Evolutionary conservation across 2,113 vertebrate species (phyloP), one percentile per base, ranked within the genome.

Genomic region (Raja brachyura): DNA sequence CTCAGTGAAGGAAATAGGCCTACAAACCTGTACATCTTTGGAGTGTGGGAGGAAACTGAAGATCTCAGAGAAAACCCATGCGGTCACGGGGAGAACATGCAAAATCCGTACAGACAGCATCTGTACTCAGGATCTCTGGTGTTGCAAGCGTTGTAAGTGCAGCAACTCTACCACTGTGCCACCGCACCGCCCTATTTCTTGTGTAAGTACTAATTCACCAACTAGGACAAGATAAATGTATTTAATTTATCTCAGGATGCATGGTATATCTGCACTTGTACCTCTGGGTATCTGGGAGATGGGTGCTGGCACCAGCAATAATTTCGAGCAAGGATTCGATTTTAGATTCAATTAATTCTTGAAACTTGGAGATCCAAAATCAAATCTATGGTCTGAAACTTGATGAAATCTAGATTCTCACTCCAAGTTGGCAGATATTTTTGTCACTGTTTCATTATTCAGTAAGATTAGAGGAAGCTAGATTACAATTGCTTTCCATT

Each of bases 261-360:
- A 31, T 6, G 83, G 70, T 73, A 20, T 73, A 73, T 73, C 18
- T 31, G 28, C 7, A 22, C 54, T 13, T 28, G 28, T 83, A 28
- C 22, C 22, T 59, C 56, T 66, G 5, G 20, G 8, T 63, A 61
- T 88, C 83, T 63, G 59, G 83, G n/a, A 63, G 59, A 66, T 86
- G 28, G 61, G 14, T 31, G 59, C 63, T 88, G 59, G 11, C 59
- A 66, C 13, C 7, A n/a, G 59, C 13, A 5, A 66, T n/a, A 61
- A 66, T 31, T 88, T 33, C n/a, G n/a, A n/a, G n/a, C n/a, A n/a
- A n/a, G 25, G 13, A 86, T 86, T 88, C n/a, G 31, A 88, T 88
- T 88, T 88, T 88, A 66, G 59, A 18, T 63, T 4, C 1, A 5
- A 20, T 73, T 73, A 20, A 73, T 33, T 77, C n/a, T 33, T 77